Percentiles rank a stretch among this genome's conserved stretches.
Conservation (phyloP, 92 coral and sea anemone species). For the Ricordea florida region DNA sequence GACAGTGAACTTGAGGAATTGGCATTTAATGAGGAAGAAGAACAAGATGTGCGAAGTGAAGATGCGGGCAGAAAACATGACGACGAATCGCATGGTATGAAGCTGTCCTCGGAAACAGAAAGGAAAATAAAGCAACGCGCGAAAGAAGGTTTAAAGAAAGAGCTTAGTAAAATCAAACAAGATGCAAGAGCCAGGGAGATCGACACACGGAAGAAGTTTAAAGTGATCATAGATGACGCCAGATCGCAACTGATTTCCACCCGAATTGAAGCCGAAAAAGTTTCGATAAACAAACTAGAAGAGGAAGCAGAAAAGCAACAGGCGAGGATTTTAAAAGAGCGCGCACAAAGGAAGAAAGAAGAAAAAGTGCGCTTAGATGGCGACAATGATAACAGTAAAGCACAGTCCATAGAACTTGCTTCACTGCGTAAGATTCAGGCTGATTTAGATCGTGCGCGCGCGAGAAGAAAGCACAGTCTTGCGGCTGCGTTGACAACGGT, state of each 20-base stretch:
- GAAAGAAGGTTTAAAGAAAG: constrained; percentile 41
- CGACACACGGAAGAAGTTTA: constrained; percentile 62
- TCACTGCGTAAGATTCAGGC: constrained; percentile 74
- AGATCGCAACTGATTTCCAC: constrained; percentile 67
- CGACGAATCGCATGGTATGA: background rate
- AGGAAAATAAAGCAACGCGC: constrained; percentile 55
- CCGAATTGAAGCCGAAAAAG: constrained; percentile 74
- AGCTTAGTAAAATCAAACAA: constrained; percentile 47
- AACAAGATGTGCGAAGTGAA: constrained; percentile 7
- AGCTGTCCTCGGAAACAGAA: constrained; percentile 20
- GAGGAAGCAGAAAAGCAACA: constrained; percentile 67
- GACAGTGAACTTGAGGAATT: constrained; percentile 52
- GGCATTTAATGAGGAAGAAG: constrained; percentile 35
- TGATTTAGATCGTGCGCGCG: constrained; percentile 80
- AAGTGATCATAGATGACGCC: constrained; percentile 69
- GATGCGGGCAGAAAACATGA: background rate
- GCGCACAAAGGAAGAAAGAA: constrained; percentile 55
- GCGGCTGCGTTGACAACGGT: constrained; percentile 55
- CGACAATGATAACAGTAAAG: constrained; percentile 5
- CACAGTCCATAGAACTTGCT: constrained; percentile 62
- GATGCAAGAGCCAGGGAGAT: constrained; percentile 60
- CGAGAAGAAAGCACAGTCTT: constrained; percentile 61
- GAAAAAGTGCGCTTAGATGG: background rate
- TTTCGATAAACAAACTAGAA: constrained; percentile 52
- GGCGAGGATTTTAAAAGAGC: constrained; percentile 60